These are phyloP conservation scores for Ornithoptera alexandrae DNA, from an alignment of 2,888 invertebrate species.

Conservation along the genomic window DNA sequence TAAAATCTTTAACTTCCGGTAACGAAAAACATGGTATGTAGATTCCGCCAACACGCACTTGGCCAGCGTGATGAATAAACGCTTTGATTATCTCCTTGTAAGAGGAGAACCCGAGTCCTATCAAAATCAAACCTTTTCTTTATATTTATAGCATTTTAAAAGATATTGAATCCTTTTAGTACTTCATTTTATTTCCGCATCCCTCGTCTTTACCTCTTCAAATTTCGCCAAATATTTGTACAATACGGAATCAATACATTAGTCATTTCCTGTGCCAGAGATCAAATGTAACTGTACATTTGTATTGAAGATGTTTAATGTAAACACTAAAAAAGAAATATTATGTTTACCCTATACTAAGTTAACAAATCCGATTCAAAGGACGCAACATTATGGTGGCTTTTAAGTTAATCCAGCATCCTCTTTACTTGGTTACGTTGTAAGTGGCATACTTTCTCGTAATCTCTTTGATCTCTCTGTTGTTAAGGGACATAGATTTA, in stretches of 20 bases:
- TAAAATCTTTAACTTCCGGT: no score
- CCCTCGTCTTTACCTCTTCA: no score
- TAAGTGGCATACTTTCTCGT: slow-evolving; percentile 1
- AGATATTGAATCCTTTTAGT: no score
- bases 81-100: no score
- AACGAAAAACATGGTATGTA: no score
- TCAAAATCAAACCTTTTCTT: no score
- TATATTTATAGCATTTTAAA: no score
- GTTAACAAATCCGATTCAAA: slow-evolving; percentile 20
- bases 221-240: not conserved
- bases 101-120: no score
- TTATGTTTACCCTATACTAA: not conserved
- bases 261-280: not conserved
- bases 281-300: not conserved
- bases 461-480: slow-evolving; percentile 3
- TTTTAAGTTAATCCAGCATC: slow-evolving; percentile 18
- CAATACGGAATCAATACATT: not conserved
- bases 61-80: no score
- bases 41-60: no score
- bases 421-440: slow-evolving; percentile 10
- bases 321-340: slow-evolving; percentile 2
- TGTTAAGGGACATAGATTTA: not conserved
- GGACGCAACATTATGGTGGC: slow-evolving; percentile 1
- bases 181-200: no score
- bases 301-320: not conserved